Conservation (phyloP, 1,140 invertebrate genomes). For the Onthophagus taurus region DNA sequence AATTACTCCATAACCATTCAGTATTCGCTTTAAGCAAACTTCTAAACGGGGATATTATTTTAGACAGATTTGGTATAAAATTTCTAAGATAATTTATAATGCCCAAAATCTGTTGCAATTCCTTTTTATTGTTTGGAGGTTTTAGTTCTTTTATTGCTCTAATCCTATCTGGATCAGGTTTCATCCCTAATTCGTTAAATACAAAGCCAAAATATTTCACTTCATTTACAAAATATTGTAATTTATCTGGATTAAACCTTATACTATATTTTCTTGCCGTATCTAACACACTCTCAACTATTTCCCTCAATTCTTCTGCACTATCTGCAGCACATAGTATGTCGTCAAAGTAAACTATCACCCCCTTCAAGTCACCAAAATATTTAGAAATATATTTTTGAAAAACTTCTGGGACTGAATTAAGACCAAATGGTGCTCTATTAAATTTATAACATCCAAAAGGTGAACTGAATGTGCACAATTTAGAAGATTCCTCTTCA, state of each 20-base stretch:
- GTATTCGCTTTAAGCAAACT: constrained; percentile 4
- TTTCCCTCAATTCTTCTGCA: too few species aligned
- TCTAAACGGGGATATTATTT: constrained; percentile 7
- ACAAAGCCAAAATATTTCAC: constrained; percentile 29
- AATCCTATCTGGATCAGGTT: constrained; percentile 6
- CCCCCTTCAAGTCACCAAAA: constrained; percentile 28
- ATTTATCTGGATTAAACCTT: constrained; percentile 30
- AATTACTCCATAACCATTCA: not conserved
- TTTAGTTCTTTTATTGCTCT: constrained; percentile 7
- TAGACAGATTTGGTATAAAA: constrained; percentile 8
- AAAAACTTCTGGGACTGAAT: constrained; percentile 26
- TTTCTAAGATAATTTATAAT: constrained; percentile 2
- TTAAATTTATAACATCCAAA: constrained; percentile 5
- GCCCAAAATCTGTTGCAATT: constrained; percentile 8
- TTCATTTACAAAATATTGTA: constrained; percentile 25
- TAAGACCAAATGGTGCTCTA: constrained; percentile 23
- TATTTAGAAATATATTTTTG: constrained; percentile 24
- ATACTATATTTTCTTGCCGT: not conserved
- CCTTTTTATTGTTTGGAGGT: constrained; percentile 1
- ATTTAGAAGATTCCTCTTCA: not conserved
- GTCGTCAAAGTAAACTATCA: constrained; percentile 32
- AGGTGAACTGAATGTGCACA: not conserved
- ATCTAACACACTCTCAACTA: constrained; percentile 24
- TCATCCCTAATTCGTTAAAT: constrained; percentile 13
- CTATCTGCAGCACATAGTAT: constrained; percentile 22